Evolutionary conservation across 1,140 invertebrate genomes (phyloP), one percentile per base, ranked within the genome.

Genomic region (Drosophila sucinea): DNA sequence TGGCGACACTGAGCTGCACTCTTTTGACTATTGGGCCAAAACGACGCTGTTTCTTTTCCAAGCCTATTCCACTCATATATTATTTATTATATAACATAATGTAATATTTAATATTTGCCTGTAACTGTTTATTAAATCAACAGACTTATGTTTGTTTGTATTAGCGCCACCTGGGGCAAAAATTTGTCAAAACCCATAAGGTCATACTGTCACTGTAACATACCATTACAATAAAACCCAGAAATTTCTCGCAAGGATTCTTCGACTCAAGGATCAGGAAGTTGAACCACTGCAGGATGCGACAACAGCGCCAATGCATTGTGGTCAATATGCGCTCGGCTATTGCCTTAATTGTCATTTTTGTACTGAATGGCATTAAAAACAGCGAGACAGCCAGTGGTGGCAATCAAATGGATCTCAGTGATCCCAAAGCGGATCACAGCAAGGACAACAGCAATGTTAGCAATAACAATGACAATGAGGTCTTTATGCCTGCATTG

Each of bases 291-390:
- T 32, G 11, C 7, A 67, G 62, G 17, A 86, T 89, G 79, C 23
- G 27, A 56, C 65, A 70, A 8, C 77, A 85, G 30, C 77, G 78
- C 0, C 83, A 87, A 72, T 93, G 93, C 79, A 86, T 92, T 38
- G 91, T 93, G 29, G 92, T 93, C 64, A 93, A 93, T 77, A 91
- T 92, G 78, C 90, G 92, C 32, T 91, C 91, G n/a, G 93, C 90
- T 29, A 69, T 90, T 56, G 90, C 91, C n/a, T 76, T 93, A 7
- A 77, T 93, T 27, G 61, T 93, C 32, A 87, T 92, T 17, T 85
- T 93, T 44, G 76, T 93, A 32, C 70, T 93, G 30, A 93, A 91
- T 54, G 92, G 92, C 57, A 91, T 93, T 4, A 85, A 90, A 60
- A 91, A 93, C 56, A 93, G 92, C 65, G 90, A 93, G 74, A 93